phyloP scores from a whole-genome alignment of 2,888 invertebrate species.

The Pandemis heparana region DNA sequence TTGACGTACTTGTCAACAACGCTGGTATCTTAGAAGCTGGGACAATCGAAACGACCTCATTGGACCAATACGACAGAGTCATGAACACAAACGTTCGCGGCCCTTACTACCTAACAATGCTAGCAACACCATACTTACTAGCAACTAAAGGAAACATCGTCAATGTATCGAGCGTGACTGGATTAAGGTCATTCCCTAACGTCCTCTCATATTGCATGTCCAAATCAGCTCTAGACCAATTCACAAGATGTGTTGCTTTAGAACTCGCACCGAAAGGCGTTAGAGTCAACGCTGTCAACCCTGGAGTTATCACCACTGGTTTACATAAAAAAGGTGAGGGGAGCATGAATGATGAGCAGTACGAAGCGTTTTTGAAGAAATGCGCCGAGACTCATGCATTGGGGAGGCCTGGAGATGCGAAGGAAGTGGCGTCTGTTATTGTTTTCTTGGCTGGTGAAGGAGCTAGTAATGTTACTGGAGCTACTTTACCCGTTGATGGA shows the following conservation, averaged over 20 bases:
- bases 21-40: slow-evolving; percentile 94
- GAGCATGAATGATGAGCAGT: slow-evolving; percentile 92
- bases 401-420: slow-evolving; percentile 92
- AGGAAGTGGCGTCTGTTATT: slow-evolving; percentile 95
- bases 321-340: slow-evolving; percentile 90
- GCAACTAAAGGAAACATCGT: slow-evolving; percentile 94
- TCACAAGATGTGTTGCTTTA: slow-evolving; percentile 95
- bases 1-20: slow-evolving; percentile 94
- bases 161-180: slow-evolving; percentile 97
- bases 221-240: slow-evolving; percentile 97
- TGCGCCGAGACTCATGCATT: slow-evolving; percentile 95
- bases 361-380: slow-evolving; percentile 92
- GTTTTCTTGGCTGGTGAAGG: slow-evolving; percentile 95
- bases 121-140: slow-evolving; percentile 93
- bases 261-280: slow-evolving; percentile 92
- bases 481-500: slow-evolving; percentile 93
- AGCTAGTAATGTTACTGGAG: slow-evolving; percentile 94
- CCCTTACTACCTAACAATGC: slow-evolving; percentile 91
- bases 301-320: slow-evolving; percentile 96
- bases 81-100: slow-evolving; percentile 95
- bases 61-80: slow-evolving; percentile 94
- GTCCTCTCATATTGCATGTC: slow-evolving; percentile 97
- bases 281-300: slow-evolving; percentile 96
- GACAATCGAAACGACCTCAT: slow-evolving; percentile 91
- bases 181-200: slow-evolving; percentile 94